Evolutionary conservation across 2,113 vertebrate genomes (phyloP).

Genomic region (Prinia subflava): DNA sequence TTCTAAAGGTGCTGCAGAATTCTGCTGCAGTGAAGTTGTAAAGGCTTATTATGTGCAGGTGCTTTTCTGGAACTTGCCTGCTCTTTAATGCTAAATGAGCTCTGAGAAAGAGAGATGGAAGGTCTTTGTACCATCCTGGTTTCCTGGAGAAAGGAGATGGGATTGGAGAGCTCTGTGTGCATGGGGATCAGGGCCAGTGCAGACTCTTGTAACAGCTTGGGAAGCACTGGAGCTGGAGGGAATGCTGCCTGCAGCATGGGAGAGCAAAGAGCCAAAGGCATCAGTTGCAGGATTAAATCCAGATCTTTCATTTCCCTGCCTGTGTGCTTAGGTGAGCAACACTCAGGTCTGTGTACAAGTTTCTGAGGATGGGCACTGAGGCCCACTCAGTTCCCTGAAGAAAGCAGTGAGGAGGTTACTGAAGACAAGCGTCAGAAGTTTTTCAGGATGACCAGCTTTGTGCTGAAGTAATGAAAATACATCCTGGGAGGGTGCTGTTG

Average conservation of each 20-base stretch:
- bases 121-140: not conserved
- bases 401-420: not conserved
- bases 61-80: not conserved
- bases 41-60: not conserved
- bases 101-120: not conserved
- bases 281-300: not conserved
- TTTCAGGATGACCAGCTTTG: not conserved
- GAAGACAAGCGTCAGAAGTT: not conserved
- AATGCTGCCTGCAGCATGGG: not conserved
- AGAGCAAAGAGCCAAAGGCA: not conserved
- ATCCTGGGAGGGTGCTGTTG: accelerated
- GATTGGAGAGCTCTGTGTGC: not conserved
- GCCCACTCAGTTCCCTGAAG: not conserved
- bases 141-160: not conserved
- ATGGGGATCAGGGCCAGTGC: accelerated
- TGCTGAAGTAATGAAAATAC: not conserved
- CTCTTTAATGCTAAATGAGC: not conserved
- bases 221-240: not conserved
- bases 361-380: not conserved
- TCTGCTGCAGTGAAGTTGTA: not conserved
- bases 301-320: not conserved
- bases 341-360: not conserved
- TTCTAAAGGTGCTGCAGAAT: not conserved
- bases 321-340: not conserved
- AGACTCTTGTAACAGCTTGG: not conserved